Evolutionary conservation across 2,797 vertebrate species (phyloP), one percentile per base, ranked within the genome.

Genomic region (Falco naumanni): DNA sequence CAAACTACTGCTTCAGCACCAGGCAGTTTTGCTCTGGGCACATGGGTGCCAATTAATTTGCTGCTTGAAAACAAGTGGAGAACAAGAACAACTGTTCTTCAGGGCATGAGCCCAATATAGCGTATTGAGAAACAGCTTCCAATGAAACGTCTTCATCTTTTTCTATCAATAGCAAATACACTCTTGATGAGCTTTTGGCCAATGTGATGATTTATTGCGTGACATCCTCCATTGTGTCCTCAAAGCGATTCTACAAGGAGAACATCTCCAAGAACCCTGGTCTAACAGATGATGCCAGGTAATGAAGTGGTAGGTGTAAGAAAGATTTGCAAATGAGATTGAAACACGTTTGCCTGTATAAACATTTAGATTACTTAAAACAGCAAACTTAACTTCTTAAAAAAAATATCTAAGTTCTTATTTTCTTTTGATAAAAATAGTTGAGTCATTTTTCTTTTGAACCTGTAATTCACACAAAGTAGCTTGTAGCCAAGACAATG

Each of bases 151-250:
- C 48, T 69, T 84, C 56, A 60, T 93, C 25, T 84, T 77, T 89
- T 34, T 89, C 39, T 80, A 91, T 86, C 61, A 60, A 66, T 86
- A 99, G 99, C 88, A 99, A 99, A 95, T 99, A 98, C 96, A 97
- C 97, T 77, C 98, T 99, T 92, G 98, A 99, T 75, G 98, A 99
- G 24, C 98, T 99, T 65, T 95, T 99, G 92, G 99, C 98, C 69
- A 98, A 98, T 4, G 93, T 99, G 69, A 99, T 99, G 99, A 99
- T 99, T 97, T 99, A 99, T 90, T 99, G 99, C 99, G 98, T 98
- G 68, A 98, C 99, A 6, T 97, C 98, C 53, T 98, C 98, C 87
- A 98, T 99, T 3, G 97, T 98, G 20, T 90, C 99, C 15, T 99
- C 99, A n/a, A 99, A 99, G 99, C 97, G 99, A n/a, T 99, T 98